These are phyloP conservation scores for Agonum fuliginosum DNA, from an alignment of 2,888 invertebrate genomes.

Conservation along the genomic window DNA sequence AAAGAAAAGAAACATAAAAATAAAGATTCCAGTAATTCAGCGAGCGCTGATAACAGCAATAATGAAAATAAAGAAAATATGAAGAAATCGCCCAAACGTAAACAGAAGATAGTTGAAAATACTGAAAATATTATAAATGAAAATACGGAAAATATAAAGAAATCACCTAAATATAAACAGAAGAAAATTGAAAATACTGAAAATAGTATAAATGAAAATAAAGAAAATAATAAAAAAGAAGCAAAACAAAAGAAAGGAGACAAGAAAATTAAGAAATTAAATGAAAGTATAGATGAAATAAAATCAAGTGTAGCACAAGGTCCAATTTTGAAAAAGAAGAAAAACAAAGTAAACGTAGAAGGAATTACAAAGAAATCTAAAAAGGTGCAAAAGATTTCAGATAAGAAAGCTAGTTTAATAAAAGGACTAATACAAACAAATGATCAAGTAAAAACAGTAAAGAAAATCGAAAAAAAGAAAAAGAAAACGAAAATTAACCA, in stretches of 20 bases:
- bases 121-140: not conserved
- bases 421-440: constrained; percentile 14
- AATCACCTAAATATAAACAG: not conserved
- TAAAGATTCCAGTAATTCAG: too few relatives aligned
- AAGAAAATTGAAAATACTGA: constrained; percentile 1
- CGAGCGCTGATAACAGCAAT: not conserved
- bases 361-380: constrained; percentile 26
- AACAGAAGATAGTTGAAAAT: not conserved
- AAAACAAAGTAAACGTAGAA: not conserved
- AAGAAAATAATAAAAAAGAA: not conserved
- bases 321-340: not conserved
- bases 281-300: not conserved
- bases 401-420: constrained; percentile 37
- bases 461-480: constrained; percentile 32
- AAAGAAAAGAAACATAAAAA: constrained; percentile 63
- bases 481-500: constrained; percentile 26
- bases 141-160: not conserved
- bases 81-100: not conserved
- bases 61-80: not conserved
- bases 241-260: not conserved
- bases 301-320: not conserved
- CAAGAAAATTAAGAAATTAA: not conserved
- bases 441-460: constrained; percentile 30
- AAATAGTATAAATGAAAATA: not conserved
- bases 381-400: constrained; percentile 5